Evolutionary conservation across 2,113 vertebrate genomes (phyloP).

Genomic region (Spheniscus mendiculus): DNA sequence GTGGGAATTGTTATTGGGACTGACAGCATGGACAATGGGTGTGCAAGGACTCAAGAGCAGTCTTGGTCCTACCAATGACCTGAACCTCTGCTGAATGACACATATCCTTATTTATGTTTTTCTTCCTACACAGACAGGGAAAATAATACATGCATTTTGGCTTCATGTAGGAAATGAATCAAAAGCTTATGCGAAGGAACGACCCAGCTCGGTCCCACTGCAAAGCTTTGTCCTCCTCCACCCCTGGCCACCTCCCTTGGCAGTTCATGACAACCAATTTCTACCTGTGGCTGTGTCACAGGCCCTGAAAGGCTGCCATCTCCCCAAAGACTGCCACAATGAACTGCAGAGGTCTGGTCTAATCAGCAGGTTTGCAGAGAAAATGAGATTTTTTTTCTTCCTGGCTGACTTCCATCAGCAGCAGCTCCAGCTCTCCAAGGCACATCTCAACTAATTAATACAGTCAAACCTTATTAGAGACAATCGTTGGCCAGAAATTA

Average conservation of each 20-base stretch:
- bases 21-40: neutral
- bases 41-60: neutral
- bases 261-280: neutral
- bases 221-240: neutral
- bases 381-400: conserved; percentile 31
- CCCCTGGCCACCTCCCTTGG: neutral
- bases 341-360: neutral
- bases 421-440: conserved; percentile 43
- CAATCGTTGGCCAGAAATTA: conserved; percentile 26
- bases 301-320: neutral
- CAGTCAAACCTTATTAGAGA: conserved; percentile 65
- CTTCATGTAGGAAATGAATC: neutral
- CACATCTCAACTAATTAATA: conserved; percentile 71
- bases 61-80: neutral
- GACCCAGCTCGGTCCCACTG: neutral
- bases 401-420: conserved; percentile 48
- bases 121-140: neutral
- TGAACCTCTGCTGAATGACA: neutral
- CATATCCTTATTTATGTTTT: neutral
- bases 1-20: neutral
- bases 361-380: conserved; percentile 43
- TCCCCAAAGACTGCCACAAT: neutral
- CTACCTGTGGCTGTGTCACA: neutral
- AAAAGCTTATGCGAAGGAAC: neutral
- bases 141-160: neutral